Evolutionary conservation across 2,888 invertebrate genomes (phyloP).

Genomic region (Sesamia inferens): DNA sequence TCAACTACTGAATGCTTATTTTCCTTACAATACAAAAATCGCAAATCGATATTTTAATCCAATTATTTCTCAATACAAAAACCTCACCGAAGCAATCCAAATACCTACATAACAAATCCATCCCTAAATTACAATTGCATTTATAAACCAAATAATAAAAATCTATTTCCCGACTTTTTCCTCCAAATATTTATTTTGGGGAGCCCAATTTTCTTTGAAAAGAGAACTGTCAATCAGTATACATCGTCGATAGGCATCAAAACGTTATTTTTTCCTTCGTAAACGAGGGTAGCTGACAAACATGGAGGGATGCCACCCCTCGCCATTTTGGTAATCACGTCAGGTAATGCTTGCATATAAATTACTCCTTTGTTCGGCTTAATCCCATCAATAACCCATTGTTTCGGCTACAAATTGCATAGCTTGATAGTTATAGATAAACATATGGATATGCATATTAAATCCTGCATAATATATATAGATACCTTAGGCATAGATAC

Average conservation of each 20-base stretch:
- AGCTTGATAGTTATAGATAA: slow-evolving; percentile 40
- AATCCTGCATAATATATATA: background rate
- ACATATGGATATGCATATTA: slow-evolving; percentile 17
- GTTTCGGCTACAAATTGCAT: slow-evolving; percentile 68
- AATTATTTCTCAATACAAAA: background rate
- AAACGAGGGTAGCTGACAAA: slow-evolving; percentile 73
- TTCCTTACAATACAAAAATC: background rate
- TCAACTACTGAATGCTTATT: slow-evolving; percentile 9
- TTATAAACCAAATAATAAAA: slow-evolving; percentile 42
- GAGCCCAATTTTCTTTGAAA: slow-evolving; percentile 69
- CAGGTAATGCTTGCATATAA: slow-evolving; percentile 88
- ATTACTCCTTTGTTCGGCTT: slow-evolving; percentile 83
- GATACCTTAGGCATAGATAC: background rate
- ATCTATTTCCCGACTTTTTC: slow-evolving; percentile 50
- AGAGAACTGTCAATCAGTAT: slow-evolving; percentile 78
- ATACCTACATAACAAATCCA: background rate
- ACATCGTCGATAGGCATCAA: slow-evolving; percentile 79
- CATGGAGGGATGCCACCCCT: slow-evolving; percentile 73
- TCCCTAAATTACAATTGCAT: slow-evolving; percentile 36
- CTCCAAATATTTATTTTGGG: slow-evolving; percentile 64
- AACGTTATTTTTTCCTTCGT: slow-evolving; percentile 77
- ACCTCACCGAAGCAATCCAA: background rate
- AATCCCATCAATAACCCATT: slow-evolving; percentile 80
- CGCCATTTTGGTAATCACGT: slow-evolving; percentile 83
- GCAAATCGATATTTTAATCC: background rate